Conservation (phyloP, 2,888 invertebrate species). For the Pristionchus mayeri region DNA sequence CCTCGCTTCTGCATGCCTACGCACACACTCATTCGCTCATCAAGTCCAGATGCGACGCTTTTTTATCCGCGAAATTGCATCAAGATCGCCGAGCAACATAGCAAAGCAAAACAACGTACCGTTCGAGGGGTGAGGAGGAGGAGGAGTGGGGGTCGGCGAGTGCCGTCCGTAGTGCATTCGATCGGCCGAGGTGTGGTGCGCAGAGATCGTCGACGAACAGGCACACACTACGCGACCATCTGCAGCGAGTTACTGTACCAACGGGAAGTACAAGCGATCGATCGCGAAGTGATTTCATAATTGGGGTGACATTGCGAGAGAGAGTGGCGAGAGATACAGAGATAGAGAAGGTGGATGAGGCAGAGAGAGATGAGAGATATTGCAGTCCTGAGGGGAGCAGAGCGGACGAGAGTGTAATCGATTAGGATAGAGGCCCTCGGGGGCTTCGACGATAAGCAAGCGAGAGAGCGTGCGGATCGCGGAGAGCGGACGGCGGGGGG, state of each 20-base stretch:
- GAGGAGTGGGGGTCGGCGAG: constrained; percentile 32
- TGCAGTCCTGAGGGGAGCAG: constrained; percentile 8
- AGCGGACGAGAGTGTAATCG: constrained; percentile 35
- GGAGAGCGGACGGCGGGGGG: not conserved
- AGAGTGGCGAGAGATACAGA: not conserved
- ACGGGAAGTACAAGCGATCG: not conserved
- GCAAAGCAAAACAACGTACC: constrained; percentile 4
- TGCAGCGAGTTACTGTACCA: not conserved
- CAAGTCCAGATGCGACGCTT: not conserved
- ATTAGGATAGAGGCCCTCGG: constrained; percentile 32
- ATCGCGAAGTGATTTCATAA: constrained; percentile 21
- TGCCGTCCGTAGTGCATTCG: constrained; percentile 40
- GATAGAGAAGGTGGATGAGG: not conserved
- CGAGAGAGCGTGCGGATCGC: not conserved
- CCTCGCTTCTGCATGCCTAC: constrained; percentile 7
- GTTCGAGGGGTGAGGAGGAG: constrained; percentile 40
- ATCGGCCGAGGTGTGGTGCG: not conserved
- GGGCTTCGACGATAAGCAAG: not conserved
- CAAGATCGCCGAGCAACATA: not conserved
- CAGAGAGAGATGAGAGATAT: too few species aligned
- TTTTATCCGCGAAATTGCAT: not conserved
- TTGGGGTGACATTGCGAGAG: too few species aligned
- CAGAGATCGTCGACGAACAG: not conserved
- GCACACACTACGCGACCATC: constrained; percentile 7
- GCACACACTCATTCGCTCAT: constrained; percentile 28